Evolutionary conservation across 2,113 vertebrate genomes (phyloP).

Genomic region (Hassar affinis): DNA sequence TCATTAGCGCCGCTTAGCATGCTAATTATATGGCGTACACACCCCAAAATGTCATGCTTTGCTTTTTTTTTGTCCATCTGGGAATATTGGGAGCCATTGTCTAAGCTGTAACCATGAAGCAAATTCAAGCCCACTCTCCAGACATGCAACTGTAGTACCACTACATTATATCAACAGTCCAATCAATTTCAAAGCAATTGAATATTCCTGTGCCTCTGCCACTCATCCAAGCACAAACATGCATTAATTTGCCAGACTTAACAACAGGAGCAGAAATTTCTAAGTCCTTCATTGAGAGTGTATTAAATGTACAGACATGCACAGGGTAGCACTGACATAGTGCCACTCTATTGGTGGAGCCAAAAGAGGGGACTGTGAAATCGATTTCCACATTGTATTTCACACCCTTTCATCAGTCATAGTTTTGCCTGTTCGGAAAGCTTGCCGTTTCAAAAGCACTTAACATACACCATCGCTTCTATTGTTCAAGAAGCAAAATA

Average conservation of each 20-base stretch:
- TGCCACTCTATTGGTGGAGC: constrained; percentile 62
- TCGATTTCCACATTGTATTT: constrained; percentile 80
- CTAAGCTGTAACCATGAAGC: constrained; percentile 25
- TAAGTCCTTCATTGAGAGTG: constrained; percentile 61
- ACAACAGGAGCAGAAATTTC: constrained; percentile 54
- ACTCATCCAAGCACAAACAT: constrained; percentile 60
- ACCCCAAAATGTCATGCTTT: constrained; percentile 44
- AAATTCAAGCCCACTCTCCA: constrained; percentile 47
- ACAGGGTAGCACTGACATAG: constrained; percentile 58
- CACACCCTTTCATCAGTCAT: constrained; percentile 76
- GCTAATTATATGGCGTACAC: constrained; percentile 38
- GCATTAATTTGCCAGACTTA: constrained; percentile 65
- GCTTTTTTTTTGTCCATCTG: constrained; percentile 13
- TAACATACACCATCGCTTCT: constrained; percentile 74
- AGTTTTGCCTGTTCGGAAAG: constrained; percentile 69
- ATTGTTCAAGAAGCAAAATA: constrained; percentile 78
- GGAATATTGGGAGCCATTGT: constrained; percentile 38
- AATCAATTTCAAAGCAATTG: constrained; percentile 52
- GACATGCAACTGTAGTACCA: constrained; percentile 47
- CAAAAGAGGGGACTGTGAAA: constrained; percentile 72
- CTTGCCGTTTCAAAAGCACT: constrained; percentile 81
- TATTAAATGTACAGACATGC: constrained; percentile 65
- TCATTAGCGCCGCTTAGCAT: constrained; percentile 53
- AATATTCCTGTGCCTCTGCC: constrained; percentile 46
- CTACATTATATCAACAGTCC: constrained; percentile 58